These are phyloP conservation scores for Syrista parreyssii DNA, from an alignment of 2,888 invertebrate genomes.

Conservation along the genomic window DNA sequence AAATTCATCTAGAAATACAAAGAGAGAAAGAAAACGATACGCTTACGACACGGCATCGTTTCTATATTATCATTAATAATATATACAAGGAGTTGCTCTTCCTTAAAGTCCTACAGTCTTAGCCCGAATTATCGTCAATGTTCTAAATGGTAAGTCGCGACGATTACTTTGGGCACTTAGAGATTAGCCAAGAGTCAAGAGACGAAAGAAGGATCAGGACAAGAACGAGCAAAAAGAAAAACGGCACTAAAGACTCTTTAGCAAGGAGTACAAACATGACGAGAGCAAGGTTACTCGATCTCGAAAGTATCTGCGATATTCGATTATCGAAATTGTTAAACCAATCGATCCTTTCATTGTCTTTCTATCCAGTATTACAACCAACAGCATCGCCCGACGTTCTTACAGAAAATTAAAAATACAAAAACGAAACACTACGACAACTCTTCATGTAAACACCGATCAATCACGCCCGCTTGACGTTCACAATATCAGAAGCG, in stretches of 20 bases:
- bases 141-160: not conserved
- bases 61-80: not conserved
- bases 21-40: not conserved
- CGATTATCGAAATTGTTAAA: not conserved
- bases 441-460: not conserved
- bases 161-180: not conserved
- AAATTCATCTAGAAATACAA: not conserved
- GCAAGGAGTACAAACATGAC: not conserved
- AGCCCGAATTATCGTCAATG: not conserved
- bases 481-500: not conserved
- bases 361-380: not conserved
- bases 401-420: not conserved
- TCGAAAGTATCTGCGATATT: too few relatives aligned
- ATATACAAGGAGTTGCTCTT: not conserved
- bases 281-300: too few relatives aligned
- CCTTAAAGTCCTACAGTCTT: not conserved
- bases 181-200: not conserved
- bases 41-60: not conserved
- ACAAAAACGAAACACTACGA: not conserved
- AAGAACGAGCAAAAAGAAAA: not conserved
- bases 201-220: not conserved
- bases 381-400: not conserved
- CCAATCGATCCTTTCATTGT: not conserved
- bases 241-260: not conserved
- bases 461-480: not conserved